Evolutionary conservation across 2,113 vertebrate genomes (phyloP).

Genomic region (Corythoichthys intestinalis): DNA sequence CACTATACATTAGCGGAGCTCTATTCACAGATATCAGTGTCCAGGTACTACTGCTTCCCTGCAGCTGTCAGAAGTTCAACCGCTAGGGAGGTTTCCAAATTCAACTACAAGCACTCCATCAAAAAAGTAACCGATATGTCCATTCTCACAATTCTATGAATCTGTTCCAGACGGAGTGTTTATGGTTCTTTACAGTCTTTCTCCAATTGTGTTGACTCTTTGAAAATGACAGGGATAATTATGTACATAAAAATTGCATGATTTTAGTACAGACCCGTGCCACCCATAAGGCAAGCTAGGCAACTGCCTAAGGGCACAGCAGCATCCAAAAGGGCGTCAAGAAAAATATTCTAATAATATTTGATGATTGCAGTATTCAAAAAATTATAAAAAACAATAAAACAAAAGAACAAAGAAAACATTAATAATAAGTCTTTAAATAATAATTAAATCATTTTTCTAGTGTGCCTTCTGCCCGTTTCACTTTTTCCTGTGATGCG

Average conservation of each 20-base stretch:
- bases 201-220: not conserved
- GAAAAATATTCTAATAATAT: too few relatives aligned
- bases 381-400: too few relatives aligned
- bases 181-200: not conserved
- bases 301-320: too few relatives aligned
- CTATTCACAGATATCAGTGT: constrained; percentile 55
- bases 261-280: not conserved
- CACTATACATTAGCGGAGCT: constrained; percentile 63
- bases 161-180: not conserved
- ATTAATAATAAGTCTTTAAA: too few relatives aligned
- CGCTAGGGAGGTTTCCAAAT: not conserved
- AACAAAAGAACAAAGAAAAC: too few relatives aligned
- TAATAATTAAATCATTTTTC: too few relatives aligned
- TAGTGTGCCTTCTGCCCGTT: too few relatives aligned
- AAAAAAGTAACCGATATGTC: not conserved
- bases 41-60: constrained; percentile 34
- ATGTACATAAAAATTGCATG: not conserved
- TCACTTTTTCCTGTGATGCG: too few relatives aligned
- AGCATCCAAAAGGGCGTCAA: too few relatives aligned
- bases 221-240: not conserved
- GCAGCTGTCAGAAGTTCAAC: constrained; percentile 39
- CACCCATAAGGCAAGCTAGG: too few relatives aligned
- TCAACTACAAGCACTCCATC: not conserved
- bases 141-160: not conserved
- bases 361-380: too few relatives aligned